Base-by-base conservation (phyloP, 2,113 vertebrate genomes). In the Sylvicapra grimmia region DNA sequence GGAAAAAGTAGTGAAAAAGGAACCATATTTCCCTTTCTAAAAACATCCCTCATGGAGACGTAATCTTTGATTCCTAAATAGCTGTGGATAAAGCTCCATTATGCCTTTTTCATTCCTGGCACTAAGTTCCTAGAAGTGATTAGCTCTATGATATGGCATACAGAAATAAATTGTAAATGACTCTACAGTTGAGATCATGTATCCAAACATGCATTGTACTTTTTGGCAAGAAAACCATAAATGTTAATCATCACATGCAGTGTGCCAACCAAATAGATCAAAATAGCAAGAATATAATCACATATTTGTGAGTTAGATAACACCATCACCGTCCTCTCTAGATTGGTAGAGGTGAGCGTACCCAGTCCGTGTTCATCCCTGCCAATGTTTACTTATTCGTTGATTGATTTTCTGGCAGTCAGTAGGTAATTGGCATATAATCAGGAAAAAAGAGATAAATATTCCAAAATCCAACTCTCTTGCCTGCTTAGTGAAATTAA, bases 341-440 rank as follows among this genome's bases (percentile, higher is more conserved):
- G 58, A 12, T 9, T 18, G 49, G 47, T 11, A 7, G 51, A 86
- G 31, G 40, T 56, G 27, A 88, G 6, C 1, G 21, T 77, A 36
- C 56, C 90, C 90, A 56, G 47, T 40, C 51, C 2, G 1, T 8
- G 5, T 4, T 65, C 51, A 16, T 59, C 36, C 61, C n/a, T 96
- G 96, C 86, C 94, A 94, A 18, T 86, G 61, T 96, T 97, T 89
- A 89, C 44, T 94, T 93, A 86, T 63, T 49, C 75, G 21, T 83
- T 59, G 40, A 56, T 82, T 90, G 58, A 19, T 79, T 90, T 77
- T 90, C 88, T 51, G 47, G 75, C 88, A 94, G 75, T 65, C 90
- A 54, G n/a, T 59, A 88, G 44, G 40, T 27, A 92, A 90, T 13
- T 95, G 90, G 75, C 72, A 86, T 21, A 19, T 90, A 89, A 82